These are phyloP conservation scores for Drosophila kanekoi DNA, from an alignment of 2,888 invertebrate genomes.

Conservation along the genomic window DNA sequence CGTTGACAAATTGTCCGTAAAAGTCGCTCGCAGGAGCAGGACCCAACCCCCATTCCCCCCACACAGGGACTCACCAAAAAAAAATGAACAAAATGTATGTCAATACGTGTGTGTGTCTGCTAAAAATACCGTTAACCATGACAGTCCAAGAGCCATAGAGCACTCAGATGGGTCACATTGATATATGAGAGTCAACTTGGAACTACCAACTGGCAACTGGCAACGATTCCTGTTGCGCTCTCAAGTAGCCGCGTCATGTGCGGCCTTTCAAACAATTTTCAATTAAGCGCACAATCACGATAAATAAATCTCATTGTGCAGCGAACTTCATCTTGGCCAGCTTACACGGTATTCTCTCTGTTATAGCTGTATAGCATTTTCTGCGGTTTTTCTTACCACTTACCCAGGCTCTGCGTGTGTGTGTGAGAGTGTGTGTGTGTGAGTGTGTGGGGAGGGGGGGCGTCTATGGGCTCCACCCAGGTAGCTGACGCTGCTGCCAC, in stretches of 20 bases:
- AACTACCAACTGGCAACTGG: constrained; percentile 7
- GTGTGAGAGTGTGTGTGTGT: no score
- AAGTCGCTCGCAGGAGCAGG: constrained; percentile 27
- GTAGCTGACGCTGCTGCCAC: constrained; percentile 45
- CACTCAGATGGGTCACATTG: constrained; percentile 60
- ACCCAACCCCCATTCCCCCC: no score
- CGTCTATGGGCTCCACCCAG: constrained; percentile 50
- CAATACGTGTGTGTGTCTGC: constrained; percentile 43
- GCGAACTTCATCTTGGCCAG: constrained; percentile 58
- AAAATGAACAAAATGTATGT: constrained; percentile 47
- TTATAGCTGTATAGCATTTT: constrained; percentile 38
- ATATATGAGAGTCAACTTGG: constrained; percentile 53
- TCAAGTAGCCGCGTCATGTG: constrained; percentile 53
- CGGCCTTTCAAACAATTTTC: constrained; percentile 75
- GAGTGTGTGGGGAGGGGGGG: not conserved
- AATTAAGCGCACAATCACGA: constrained; percentile 79
- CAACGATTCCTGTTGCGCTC: constrained; percentile 68
- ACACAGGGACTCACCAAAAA: not conserved
- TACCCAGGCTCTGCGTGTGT: not conserved
- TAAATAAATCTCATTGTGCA: constrained; percentile 80
- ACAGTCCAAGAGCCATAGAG: constrained; percentile 31
- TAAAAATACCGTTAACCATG: constrained; percentile 61
- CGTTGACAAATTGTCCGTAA: constrained; percentile 72
- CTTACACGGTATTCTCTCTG: not conserved
- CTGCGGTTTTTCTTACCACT: constrained; percentile 51